Percentiles rank a stretch among this genome's conserved stretches.
Evolutionary conservation across 2,888 invertebrate genomes (phyloP).

Genomic region (Merodon equestris): DNA sequence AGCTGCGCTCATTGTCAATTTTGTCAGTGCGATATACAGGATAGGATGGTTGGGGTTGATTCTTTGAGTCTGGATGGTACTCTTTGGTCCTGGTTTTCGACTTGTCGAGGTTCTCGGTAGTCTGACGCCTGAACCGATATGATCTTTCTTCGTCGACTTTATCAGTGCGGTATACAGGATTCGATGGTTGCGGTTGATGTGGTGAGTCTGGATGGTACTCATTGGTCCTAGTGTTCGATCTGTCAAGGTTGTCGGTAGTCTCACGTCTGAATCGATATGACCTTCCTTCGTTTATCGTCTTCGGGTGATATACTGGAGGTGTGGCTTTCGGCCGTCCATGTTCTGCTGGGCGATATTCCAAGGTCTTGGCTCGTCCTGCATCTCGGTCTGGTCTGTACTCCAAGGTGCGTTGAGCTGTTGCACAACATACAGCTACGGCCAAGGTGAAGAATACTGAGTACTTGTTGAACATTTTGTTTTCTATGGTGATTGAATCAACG

Average conservation of each 20-base stretch:
- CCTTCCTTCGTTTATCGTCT: conserved; percentile 32
- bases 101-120: no score
- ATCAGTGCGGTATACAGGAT: conserved; percentile 43
- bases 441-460: conserved; percentile 26
- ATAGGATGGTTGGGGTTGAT: conserved; percentile 43
- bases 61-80: conserved; percentile 46
- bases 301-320: not conserved
- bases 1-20: conserved; percentile 28
- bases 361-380: conserved; percentile 20
- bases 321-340: not conserved
- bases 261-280: conserved; percentile 36
- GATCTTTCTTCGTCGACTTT: conserved; percentile 34
- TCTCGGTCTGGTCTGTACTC: conserved; percentile 46
- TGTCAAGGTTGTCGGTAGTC: conserved; percentile 1
- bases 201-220: conserved; percentile 51
- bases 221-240: conserved; percentile 41
- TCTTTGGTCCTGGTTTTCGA: no score
- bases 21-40: conserved; percentile 43
- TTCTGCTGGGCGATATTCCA: conserved; percentile 44
- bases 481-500: not conserved
- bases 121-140: no score
- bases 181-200: conserved; percentile 43
- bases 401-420: conserved; percentile 34
- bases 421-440: conserved; percentile 8
- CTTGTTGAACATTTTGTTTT: conserved; percentile 36